phyloP scores from a whole-genome alignment of 92 coral and sea anemone species.

The Paragorgia papillata region DNA sequence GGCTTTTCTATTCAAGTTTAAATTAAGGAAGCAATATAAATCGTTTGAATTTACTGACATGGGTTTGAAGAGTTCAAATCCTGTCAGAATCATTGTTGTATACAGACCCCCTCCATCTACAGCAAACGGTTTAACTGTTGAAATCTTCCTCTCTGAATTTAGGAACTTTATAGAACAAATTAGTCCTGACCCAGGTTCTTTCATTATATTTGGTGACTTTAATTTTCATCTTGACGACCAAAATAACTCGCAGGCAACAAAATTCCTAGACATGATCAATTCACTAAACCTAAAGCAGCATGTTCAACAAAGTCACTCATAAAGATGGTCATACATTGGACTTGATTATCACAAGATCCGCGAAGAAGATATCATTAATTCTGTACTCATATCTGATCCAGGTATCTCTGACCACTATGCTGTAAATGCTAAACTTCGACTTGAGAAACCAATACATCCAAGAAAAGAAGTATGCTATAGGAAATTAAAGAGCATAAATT shows the following conservation, averaged over 20 bases:
- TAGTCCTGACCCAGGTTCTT: background rate
- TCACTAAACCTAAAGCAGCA: constrained; percentile 8
- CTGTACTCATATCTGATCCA: constrained; percentile 22
- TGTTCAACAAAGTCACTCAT: constrained; percentile 11
- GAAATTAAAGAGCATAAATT: background rate
- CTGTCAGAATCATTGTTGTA: background rate
- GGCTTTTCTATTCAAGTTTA: background rate
- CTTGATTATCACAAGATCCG: constrained; percentile 36
- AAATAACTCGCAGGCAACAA: background rate
- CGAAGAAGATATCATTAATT: constrained; percentile 19
- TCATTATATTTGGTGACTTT: constrained; percentile 11
- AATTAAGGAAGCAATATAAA: too few relatives aligned
- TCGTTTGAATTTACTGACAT: too few relatives aligned
- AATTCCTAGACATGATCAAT: constrained; percentile 1
- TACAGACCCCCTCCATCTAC: too few relatives aligned
- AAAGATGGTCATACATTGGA: constrained; percentile 34
- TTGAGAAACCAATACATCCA: background rate
- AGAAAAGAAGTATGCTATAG: background rate
- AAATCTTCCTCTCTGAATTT: background rate
- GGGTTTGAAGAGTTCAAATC: too few relatives aligned
- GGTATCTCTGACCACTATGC: constrained; percentile 36
- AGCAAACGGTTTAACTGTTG: background rate
- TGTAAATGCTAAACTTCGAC: background rate
- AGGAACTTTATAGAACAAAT: background rate
- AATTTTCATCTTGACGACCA: constrained; percentile 33